phyloP scores from a whole-genome alignment of 35 echinoderm and acorn worm species.

The Diadema setosum region DNA sequence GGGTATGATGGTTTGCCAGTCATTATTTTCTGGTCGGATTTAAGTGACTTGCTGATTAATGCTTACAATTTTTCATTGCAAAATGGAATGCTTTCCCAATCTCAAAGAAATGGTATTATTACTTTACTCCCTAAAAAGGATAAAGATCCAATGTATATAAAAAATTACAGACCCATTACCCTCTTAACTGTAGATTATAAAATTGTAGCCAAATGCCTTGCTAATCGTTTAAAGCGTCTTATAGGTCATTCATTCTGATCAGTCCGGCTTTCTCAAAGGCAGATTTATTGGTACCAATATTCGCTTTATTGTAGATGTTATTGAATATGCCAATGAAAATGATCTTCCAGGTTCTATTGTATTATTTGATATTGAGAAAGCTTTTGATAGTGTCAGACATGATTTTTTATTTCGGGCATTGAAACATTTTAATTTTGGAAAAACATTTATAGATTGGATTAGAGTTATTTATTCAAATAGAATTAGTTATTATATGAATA shows the following conservation, averaged over 20 bases:
- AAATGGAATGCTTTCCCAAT: not conserved
- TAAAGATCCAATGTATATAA: conserved; percentile 9
- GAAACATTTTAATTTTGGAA: conserved; percentile 14
- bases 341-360: no score
- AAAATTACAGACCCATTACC: conserved; percentile 37
- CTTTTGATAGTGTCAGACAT: not conserved
- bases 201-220: not conserved
- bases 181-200: conserved; percentile 4
- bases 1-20: conserved; percentile 17
- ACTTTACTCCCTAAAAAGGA: not conserved
- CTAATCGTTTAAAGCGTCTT: not conserved
- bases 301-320: no score
- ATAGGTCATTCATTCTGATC: no score
- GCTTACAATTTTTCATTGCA: not conserved
- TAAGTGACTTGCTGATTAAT: conserved; percentile 4
- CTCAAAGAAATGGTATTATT: conserved; percentile 2
- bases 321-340: no score
- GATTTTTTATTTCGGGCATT: not conserved
- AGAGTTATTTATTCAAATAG: not conserved
- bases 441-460: conserved; percentile 1
- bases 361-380: no score
- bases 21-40: not conserved
- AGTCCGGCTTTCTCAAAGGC: no score
- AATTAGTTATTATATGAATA: conserved; percentile 1
- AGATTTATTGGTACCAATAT: no score